Conservation (phyloP, 2,888 invertebrate genomes). For the Orthosia incerta region DNA sequence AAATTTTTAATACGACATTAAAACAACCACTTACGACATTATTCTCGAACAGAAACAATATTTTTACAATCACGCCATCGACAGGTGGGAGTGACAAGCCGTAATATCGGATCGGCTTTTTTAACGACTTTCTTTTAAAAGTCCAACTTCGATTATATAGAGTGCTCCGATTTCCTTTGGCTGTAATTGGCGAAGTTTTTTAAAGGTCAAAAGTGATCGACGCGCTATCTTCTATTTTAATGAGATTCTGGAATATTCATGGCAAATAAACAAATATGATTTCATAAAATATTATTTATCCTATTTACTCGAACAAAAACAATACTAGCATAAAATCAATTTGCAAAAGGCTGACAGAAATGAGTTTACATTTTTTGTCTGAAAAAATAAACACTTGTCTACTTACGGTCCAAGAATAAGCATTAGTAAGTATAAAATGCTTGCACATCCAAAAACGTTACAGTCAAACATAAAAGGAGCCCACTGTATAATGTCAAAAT, state of each 20-base stretch:
- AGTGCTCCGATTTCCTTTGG: slow-evolving; percentile 69
- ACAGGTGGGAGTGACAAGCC: slow-evolving; percentile 82
- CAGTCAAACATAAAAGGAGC: slow-evolving; percentile 44
- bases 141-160: slow-evolving; percentile 75
- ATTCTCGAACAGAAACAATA: slow-evolving; percentile 62
- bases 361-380: too few relatives aligned
- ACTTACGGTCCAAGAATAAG: too few relatives aligned
- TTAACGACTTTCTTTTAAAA: slow-evolving; percentile 76
- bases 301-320: neutral
- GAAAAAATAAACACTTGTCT: too few relatives aligned
- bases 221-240: slow-evolving; percentile 57
- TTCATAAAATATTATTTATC: neutral
- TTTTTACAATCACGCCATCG: slow-evolving; percentile 84
- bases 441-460: neutral
- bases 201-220: slow-evolving; percentile 63
- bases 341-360: too few relatives aligned
- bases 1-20: slow-evolving; percentile 22
- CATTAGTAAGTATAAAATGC: neutral
- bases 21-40: slow-evolving; percentile 65
- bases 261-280: neutral
- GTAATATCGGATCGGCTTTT: slow-evolving; percentile 77
- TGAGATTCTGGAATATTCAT: slow-evolving; percentile 51
- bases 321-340: neutral
- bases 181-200: slow-evolving; percentile 64
- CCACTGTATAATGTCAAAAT: slow-evolving; percentile 77